Base-by-base conservation (phyloP, 2,888 invertebrate genomes). In the Diaperis boleti region DNA sequence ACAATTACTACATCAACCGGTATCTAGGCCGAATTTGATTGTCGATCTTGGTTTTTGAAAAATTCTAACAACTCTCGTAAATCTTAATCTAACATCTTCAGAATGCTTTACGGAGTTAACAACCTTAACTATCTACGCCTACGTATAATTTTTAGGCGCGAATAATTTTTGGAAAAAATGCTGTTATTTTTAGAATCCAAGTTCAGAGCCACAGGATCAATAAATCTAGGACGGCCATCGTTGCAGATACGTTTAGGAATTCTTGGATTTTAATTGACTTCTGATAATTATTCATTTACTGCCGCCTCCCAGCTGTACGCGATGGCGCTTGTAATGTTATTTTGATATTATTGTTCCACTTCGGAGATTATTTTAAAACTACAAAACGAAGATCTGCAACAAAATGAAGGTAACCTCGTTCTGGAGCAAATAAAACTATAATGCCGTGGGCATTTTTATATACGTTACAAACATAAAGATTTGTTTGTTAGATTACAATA, bases 351-450 rank as follows among this genome's bases (percentile, higher is more conserved):
- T 26, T 39, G 59, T 41, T 59, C 59, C 26, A 59, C 49, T 59
- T 59, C 29, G 15, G 13, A 17, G 15, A 7, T 10, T 10, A 37
- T 47, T 56, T 49, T 49, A 59, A 49, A 49, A 26, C 41, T 35
- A 57, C 45, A 57, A 45, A 57, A 57, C 35, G 29, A 56, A 18
- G 18, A 35, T 45, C 37, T 45, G 18, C 10, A 26, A 49, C 11
- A 49, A 29, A 59, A 59, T 49, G 49, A 49, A 49, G 59, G 49
- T 59, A 49, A 59, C 59, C 59, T 37, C 39, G 59, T 39, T 59
- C 31, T 49, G 20, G 57, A 47, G 14, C 49, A 39, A 59, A 49
- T 59, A 59, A 49, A 59, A 47, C 59, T n/a, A n/a, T n/a, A n/a
- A n/a, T n/a, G n/a, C n/a, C n/a, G n/a, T n/a, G n/a, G n/a, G n/a